Percentiles rank a stretch among this genome's conserved stretches.
Conservation (phyloP, 2,797 vertebrate genomes). For the Morelia viridis region DNA sequence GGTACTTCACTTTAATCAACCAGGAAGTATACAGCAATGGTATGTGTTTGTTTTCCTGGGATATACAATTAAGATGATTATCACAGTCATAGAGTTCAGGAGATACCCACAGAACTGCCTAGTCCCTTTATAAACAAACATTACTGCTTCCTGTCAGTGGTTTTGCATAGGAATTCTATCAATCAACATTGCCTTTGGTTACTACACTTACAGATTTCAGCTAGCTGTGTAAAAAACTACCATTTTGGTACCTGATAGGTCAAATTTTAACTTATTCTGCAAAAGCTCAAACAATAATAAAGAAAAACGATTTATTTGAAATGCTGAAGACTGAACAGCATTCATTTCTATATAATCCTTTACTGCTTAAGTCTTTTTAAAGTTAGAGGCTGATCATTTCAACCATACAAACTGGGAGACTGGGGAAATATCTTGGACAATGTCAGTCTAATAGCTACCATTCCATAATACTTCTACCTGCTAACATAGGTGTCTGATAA, state of each 20-base stretch:
- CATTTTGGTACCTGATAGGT: constrained; percentile 45
- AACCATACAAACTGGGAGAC: background rate
- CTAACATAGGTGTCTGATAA: background rate
- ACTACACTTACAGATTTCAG: constrained; percentile 51
- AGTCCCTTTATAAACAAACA: constrained; percentile 6
- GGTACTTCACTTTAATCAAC: background rate
- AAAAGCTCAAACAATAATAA: constrained; percentile 39
- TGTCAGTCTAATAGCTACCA: background rate
- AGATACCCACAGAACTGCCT: background rate
- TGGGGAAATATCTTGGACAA: background rate
- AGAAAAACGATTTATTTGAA: background rate
- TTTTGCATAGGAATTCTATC: constrained; percentile 59
- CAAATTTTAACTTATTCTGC: constrained; percentile 61
- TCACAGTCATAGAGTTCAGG: constrained; percentile 15
- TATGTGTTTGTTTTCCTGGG: background rate
- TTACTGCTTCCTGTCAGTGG: constrained; percentile 23
- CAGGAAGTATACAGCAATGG: background rate
- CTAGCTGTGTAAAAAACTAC: constrained; percentile 55
- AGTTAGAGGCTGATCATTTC: background rate
- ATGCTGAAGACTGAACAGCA: background rate
- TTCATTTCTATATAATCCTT: background rate
- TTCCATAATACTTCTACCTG: background rate
- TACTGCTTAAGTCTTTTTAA: background rate
- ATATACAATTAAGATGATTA: constrained; percentile 46
- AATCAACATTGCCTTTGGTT: constrained; percentile 48